These are phyloP conservation scores for Meloidogyne floridensis DNA, from an alignment of 1,140 invertebrate genomes.

Conservation along the genomic window DNA sequence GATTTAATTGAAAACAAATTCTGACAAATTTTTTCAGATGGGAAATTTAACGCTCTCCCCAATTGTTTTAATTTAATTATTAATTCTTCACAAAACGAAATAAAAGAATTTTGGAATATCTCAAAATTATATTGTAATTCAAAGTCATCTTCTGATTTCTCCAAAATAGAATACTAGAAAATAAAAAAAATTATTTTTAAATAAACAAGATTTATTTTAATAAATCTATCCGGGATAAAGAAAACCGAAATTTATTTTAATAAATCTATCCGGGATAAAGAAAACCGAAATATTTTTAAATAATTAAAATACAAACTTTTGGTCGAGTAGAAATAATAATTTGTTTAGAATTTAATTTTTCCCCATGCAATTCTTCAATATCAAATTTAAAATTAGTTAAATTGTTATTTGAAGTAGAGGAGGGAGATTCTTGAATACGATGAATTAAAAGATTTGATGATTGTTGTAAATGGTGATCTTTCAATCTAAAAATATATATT, in stretches of 20 bases:
- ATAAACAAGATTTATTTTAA: too few relatives aligned
- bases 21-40: slow-evolving; percentile 1
- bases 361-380: slow-evolving; percentile 21
- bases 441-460: background rate
- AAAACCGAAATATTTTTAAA: too few relatives aligned
- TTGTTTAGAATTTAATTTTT: background rate
- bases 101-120: background rate
- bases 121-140: background rate
- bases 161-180: background rate
- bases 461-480: background rate
- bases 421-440: background rate
- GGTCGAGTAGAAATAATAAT: background rate
- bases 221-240: too few relatives aligned
- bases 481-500: background rate
- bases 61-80: slow-evolving; percentile 1
- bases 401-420: background rate
- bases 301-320: background rate
- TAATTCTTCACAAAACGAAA: slow-evolving; percentile 7
- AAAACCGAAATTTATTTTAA: too few relatives aligned
- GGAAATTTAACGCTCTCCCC: background rate
- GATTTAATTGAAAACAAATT: slow-evolving; percentile 5
- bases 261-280: too few relatives aligned
- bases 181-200: too few relatives aligned
- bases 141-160: background rate
- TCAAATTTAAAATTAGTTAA: slow-evolving; percentile 5